Evolutionary conservation across 2,797 vertebrate genomes (phyloP).

Genomic region (Scomberomorus guttatus): DNA sequence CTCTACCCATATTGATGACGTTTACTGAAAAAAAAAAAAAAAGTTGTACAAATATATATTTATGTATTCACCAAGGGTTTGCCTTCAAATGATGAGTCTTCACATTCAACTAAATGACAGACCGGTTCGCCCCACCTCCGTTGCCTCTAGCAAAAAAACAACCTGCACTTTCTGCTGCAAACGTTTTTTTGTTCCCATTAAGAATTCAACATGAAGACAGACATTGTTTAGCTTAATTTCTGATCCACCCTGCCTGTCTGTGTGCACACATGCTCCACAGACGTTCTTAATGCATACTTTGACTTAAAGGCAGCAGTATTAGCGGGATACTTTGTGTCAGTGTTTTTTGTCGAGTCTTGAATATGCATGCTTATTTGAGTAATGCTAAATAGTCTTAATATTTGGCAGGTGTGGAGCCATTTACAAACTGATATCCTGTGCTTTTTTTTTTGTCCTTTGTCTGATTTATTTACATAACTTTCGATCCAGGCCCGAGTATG

Average conservation of each 20-base stretch:
- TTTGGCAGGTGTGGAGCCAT: slow-evolving; percentile 26
- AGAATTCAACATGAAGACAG: slow-evolving; percentile 38
- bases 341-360: slow-evolving; percentile 38
- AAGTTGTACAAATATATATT: slow-evolving; percentile 63
- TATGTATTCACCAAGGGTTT: slow-evolving; percentile 78
- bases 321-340: slow-evolving; percentile 21
- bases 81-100: slow-evolving; percentile 71
- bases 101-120: slow-evolving; percentile 43
- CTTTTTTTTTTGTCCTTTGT: slow-evolving; percentile 35
- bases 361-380: slow-evolving; percentile 55
- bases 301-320: slow-evolving; percentile 44
- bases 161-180: slow-evolving; percentile 63
- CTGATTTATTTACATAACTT: slow-evolving; percentile 23
- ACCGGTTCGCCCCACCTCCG: slow-evolving; percentile 64
- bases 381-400: slow-evolving; percentile 28
- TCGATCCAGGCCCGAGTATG: slow-evolving; percentile 9
- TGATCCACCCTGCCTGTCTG: slow-evolving; percentile 16
- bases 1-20: slow-evolving; percentile 27
- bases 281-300: slow-evolving; percentile 13
- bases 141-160: slow-evolving; percentile 65
- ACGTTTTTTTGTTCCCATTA: slow-evolving; percentile 34
- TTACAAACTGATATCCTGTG: slow-evolving; percentile 8
- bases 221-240: slow-evolving; percentile 24
- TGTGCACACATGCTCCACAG: slow-evolving; percentile 23
- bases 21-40: slow-evolving; percentile 37